Evolutionary conservation across 2,797 vertebrate genomes (phyloP).

Genomic region (Pelochelys cantorii): DNA sequence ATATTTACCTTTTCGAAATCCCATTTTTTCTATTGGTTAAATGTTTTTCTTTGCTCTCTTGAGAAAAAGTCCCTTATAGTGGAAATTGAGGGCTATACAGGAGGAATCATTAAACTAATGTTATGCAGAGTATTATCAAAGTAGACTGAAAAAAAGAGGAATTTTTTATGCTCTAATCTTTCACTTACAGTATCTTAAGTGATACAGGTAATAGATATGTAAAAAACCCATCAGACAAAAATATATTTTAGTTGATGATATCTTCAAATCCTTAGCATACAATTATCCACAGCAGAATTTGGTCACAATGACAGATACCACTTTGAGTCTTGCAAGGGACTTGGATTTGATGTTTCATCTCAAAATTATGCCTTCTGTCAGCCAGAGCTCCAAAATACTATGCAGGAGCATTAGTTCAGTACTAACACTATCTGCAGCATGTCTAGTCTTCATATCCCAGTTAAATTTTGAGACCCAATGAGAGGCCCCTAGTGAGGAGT

Average conservation of each 20-base stretch:
- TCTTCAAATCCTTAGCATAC: background rate
- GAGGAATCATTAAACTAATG: background rate
- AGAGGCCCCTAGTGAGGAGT: background rate
- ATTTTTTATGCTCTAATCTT: background rate
- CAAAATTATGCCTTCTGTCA: background rate
- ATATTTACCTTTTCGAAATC: background rate
- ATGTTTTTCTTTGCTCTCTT: background rate
- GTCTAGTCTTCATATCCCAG: background rate
- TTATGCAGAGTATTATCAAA: background rate
- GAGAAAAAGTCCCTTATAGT: background rate
- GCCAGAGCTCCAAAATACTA: background rate
- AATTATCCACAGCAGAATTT: background rate
- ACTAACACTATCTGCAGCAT: background rate
- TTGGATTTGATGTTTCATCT: background rate
- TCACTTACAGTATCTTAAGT: background rate
- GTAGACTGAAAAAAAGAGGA: background rate
- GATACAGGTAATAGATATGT: background rate
- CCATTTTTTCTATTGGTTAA: background rate
- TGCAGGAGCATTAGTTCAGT: fast-evolving
- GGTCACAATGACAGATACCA: background rate
- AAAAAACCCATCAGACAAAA: background rate
- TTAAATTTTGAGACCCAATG: background rate
- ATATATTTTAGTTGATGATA: background rate
- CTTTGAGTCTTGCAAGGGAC: background rate
- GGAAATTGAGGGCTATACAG: background rate